These are phyloP conservation scores for Mesocricetus auratus DNA, from an alignment of 2,113 vertebrate species.

Conservation along the genomic window DNA sequence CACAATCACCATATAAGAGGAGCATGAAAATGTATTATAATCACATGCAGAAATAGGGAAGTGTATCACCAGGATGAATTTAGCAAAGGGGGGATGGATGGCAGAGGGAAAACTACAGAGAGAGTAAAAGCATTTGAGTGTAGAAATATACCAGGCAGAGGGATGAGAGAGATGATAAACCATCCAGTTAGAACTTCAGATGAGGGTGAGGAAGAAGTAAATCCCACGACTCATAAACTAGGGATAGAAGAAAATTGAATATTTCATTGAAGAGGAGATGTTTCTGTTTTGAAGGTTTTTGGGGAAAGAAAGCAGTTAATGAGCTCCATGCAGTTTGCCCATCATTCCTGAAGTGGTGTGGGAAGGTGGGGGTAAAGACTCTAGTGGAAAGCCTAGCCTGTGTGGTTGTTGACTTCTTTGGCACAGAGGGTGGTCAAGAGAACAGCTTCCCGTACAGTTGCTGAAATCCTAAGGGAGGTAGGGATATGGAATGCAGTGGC, in stretches of 20 bases:
- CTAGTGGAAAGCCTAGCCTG: neutral
- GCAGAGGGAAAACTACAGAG: neutral
- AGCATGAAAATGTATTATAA: neutral
- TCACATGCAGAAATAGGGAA: neutral
- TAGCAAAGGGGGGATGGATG: neutral
- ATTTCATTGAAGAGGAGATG: neutral
- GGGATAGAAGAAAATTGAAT: neutral
- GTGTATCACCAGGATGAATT: neutral
- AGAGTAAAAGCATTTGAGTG: neutral
- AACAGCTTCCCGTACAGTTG: neutral
- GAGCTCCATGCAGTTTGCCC: too few species aligned
- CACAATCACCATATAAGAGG: neutral
- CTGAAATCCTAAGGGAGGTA: neutral
- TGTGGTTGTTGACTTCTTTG: neutral
- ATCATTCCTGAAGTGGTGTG: neutral
- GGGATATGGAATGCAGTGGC: too few species aligned
- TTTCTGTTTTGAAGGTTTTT: neutral
- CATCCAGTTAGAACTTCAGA: neutral
- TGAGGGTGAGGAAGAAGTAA: neutral
- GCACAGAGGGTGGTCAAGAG: neutral
- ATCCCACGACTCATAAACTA: neutral
- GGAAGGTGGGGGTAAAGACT: neutral
- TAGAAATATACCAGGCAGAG: neutral
- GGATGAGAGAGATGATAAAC: neutral
- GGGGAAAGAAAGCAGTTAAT: neutral